phyloP scores from a whole-genome alignment of 92 coral and sea anemone species.

The Zoanthus gigantus region DNA sequence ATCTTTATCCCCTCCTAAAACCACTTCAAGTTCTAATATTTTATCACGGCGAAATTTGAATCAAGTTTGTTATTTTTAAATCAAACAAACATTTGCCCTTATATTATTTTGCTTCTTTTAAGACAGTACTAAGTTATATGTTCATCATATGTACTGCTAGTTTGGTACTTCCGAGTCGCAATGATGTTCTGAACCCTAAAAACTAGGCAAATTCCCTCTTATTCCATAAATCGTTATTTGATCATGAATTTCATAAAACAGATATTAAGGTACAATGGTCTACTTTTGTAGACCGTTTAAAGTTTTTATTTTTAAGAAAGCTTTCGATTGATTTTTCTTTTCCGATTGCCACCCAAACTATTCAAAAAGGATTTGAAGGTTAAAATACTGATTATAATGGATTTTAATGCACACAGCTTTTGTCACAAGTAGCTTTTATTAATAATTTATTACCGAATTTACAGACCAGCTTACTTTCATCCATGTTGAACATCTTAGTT shows the following conservation, averaged over 20 bases:
- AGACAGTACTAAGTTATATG: background rate
- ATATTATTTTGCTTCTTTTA: background rate
- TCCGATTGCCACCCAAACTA: background rate
- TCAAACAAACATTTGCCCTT: background rate
- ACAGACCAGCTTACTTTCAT: slow-evolving; percentile 14
- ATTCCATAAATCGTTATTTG: too few species aligned
- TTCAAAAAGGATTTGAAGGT: background rate
- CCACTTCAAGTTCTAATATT: background rate
- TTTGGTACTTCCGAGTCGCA: background rate
- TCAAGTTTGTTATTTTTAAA: background rate
- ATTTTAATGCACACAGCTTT: too few species aligned
- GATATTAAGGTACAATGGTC: too few species aligned
- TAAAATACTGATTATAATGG: too few species aligned
- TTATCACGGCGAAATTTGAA: background rate
- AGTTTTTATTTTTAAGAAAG: background rate
- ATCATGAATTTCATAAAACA: too few species aligned
- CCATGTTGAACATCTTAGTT: slow-evolving; percentile 22
- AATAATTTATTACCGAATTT: too few species aligned
- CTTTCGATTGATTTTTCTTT: background rate
- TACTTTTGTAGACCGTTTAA: background rate
- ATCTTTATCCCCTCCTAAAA: background rate
- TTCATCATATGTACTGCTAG: background rate
- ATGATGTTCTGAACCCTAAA: too few species aligned
- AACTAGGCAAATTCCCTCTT: too few species aligned
- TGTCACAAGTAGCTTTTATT: too few species aligned